phyloP scores from a whole-genome alignment of 2,888 invertebrate species.

The Apotomis capreana region DNA sequence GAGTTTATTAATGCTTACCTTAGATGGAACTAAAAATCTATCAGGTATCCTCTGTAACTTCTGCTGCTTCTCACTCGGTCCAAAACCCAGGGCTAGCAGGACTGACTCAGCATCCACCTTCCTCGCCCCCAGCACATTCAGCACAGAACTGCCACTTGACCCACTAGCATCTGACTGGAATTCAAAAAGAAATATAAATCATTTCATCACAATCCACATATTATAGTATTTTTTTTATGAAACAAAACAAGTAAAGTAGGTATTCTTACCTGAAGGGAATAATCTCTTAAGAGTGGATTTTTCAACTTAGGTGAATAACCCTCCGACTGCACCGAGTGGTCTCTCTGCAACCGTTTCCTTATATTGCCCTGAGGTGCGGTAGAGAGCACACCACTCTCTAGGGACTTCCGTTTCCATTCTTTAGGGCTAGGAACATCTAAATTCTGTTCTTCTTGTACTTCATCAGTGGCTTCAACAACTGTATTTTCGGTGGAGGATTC shows the following conservation, averaged over 20 bases:
- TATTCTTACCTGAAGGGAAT: constrained; percentile 74
- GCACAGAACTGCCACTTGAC: constrained; percentile 88
- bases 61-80: constrained; percentile 87
- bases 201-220: not conserved
- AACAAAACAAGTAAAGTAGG: not conserved
- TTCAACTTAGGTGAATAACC: constrained; percentile 73
- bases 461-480: constrained; percentile 59
- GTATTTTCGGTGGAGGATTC: constrained; percentile 70
- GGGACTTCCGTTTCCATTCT: constrained; percentile 73
- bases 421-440: constrained; percentile 66
- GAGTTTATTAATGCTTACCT: constrained; percentile 70
- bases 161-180: constrained; percentile 78
- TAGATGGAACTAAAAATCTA: constrained; percentile 91
- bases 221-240: not conserved
- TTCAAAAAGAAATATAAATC: not conserved
- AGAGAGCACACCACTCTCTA: constrained; percentile 68
- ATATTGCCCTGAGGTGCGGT: constrained; percentile 60
- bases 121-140: constrained; percentile 91
- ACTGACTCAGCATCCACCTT: constrained; percentile 95
- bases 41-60: constrained; percentile 91
- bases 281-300: constrained; percentile 77
- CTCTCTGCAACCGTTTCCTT: constrained; percentile 70
- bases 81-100: constrained; percentile 91
- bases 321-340: constrained; percentile 78
- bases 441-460: constrained; percentile 57